Evolutionary conservation across 2,797 vertebrate species (phyloP).

Genomic region (Morelia viridis): DNA sequence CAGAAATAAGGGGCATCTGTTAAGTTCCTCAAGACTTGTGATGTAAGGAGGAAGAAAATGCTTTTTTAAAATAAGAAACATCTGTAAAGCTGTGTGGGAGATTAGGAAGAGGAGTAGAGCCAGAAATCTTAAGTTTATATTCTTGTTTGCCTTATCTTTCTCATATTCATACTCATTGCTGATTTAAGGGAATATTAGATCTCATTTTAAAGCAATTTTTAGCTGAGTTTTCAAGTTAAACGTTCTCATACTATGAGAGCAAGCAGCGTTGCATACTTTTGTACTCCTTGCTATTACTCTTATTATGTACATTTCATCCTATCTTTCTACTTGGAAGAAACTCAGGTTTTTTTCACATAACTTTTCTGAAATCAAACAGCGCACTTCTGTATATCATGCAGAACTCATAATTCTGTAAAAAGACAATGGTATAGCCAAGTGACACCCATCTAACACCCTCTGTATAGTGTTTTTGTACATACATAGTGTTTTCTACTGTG

Average conservation of each 20-base stretch:
- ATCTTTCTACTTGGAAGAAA: not conserved
- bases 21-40: not conserved
- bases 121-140: slow-evolving; percentile 17
- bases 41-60: not conserved
- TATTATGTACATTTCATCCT: not conserved
- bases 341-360: not conserved
- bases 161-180: not conserved
- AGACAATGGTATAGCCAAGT: not conserved
- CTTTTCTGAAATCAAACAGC: not conserved
- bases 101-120: not conserved
- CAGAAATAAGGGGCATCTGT: not conserved
- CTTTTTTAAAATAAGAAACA: slow-evolving; percentile 13
- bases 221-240: not conserved
- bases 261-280: not conserved
- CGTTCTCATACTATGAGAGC: not conserved
- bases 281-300: not conserved
- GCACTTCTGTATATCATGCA: not conserved
- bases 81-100: slow-evolving; percentile 13
- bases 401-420: not conserved
- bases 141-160: not conserved
- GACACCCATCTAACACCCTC: not conserved
- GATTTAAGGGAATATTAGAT: not conserved
- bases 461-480: not conserved
- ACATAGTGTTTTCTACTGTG: not conserved
- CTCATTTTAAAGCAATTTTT: slow-evolving; percentile 4